phyloP scores from a whole-genome alignment of 2,797 vertebrate genomes.

The Ptychobarbus kaznakovi region DNA sequence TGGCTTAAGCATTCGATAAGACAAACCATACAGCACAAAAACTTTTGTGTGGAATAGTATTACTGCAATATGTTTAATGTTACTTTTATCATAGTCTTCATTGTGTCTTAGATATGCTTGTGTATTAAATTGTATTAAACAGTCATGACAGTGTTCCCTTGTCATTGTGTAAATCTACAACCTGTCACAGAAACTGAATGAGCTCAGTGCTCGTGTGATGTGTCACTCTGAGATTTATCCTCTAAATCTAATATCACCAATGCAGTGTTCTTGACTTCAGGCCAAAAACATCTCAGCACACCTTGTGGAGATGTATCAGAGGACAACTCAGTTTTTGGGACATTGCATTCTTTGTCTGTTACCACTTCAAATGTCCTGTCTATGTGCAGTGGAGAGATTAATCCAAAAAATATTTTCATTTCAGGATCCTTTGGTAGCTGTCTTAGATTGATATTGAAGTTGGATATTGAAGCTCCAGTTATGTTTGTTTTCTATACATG shows the following conservation, averaged over 20 bases:
- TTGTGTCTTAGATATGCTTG: neutral
- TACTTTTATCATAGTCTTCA: slow-evolving; percentile 3
- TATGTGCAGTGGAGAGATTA: neutral
- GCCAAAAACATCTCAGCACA: slow-evolving; percentile 21
- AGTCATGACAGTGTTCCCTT: neutral
- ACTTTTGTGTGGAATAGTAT: neutral
- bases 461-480: neutral
- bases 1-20: neutral
- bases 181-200: slow-evolving; percentile 8
- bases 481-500: neutral
- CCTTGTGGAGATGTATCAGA: neutral
- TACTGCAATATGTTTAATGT: neutral
- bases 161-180: slow-evolving; percentile 23
- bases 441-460: too few relatives aligned
- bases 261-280: slow-evolving; percentile 36
- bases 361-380: neutral
- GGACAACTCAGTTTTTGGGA: slow-evolving; percentile 5
- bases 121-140: neutral
- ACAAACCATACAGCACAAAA: too few relatives aligned
- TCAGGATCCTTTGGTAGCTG: neutral
- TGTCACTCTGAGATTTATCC: slow-evolving; percentile 30
- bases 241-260: slow-evolving; percentile 33
- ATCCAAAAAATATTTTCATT: neutral
- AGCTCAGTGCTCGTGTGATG: neutral
- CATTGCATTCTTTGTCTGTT: neutral